These are phyloP conservation scores for Leptoteleia sp. DNA, from an alignment of 1,140 invertebrate species.

Conservation along the genomic window DNA sequence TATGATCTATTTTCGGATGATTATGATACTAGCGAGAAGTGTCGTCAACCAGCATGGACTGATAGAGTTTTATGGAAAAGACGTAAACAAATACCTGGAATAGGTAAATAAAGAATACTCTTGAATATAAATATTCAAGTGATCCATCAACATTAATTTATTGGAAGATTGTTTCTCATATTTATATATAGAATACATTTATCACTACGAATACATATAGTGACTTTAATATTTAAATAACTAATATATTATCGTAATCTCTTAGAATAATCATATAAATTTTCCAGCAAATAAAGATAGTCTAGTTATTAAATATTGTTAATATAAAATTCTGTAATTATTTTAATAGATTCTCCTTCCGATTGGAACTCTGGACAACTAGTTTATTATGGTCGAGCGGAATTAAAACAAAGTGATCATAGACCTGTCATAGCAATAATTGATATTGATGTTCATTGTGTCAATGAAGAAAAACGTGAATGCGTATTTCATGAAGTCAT, in stretches of 20 bases:
- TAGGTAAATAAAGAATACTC: no score
- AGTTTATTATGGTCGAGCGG: conserved; percentile 94
- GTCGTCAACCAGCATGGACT: conserved; percentile 98
- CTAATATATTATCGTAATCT: no score
- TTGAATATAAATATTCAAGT: no score
- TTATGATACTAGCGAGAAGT: conserved; percentile 99
- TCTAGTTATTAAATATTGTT: no score
- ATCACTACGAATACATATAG: no score
- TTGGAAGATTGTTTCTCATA: no score
- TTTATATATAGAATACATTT: no score
- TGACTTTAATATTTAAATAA: no score
- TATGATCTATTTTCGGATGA: conserved; percentile 99
- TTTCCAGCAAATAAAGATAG: no score
- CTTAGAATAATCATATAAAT: no score
- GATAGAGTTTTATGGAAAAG: conserved; percentile 96
- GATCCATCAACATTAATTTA: no score
- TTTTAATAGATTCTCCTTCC: conserved; percentile 78
- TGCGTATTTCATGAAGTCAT: conserved; percentile 92
- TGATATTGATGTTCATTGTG: conserved; percentile 91
- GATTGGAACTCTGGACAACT: conserved; percentile 90
- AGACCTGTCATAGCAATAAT: conserved; percentile 95
- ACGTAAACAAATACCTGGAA: conserved; percentile 86
- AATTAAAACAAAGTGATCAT: conserved; percentile 99
- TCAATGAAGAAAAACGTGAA: conserved; percentile 88
- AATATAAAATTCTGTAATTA: neutral